Evolutionary conservation across 2,113 vertebrate species (phyloP).

Genomic region (Hydrochoerus hydrochaeris): DNA sequence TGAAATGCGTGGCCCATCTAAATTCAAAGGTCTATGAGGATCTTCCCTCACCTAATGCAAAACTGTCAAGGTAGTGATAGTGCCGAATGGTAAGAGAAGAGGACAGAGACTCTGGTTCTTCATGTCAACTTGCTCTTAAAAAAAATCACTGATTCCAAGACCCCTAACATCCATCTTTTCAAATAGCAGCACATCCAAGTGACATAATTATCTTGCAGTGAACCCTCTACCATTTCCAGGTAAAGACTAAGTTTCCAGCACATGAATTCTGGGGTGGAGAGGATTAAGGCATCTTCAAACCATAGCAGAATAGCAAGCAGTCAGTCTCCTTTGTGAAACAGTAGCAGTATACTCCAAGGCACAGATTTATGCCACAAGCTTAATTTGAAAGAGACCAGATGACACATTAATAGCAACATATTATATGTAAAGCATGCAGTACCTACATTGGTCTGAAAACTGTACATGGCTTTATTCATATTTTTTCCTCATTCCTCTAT

Average conservation of each 20-base stretch:
- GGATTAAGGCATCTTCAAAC: not conserved
- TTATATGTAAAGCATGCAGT: not conserved
- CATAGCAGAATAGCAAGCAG: not conserved
- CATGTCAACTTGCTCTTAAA: not conserved
- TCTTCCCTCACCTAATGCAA: not conserved
- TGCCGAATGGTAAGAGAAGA: accelerated
- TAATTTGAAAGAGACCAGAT: not conserved
- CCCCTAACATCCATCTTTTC: not conserved
- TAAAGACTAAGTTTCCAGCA: not conserved
- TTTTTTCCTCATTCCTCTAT: not conserved
- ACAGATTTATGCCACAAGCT: not conserved
- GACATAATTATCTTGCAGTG: not conserved
- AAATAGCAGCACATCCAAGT: not conserved
- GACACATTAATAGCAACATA: not conserved
- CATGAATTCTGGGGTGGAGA: not conserved
- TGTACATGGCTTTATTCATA: not conserved
- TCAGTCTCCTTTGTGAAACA: not conserved
- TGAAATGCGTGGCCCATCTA: not conserved
- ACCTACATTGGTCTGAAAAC: not conserved
- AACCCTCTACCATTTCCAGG: not conserved
- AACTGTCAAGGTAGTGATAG: not conserved
- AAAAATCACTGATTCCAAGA: not conserved
- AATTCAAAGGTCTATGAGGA: not conserved
- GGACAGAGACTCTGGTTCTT: not conserved
- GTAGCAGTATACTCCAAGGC: not conserved